phyloP scores from a whole-genome alignment of 2,888 invertebrate species.

The Scaptomyza caliginosa region DNA sequence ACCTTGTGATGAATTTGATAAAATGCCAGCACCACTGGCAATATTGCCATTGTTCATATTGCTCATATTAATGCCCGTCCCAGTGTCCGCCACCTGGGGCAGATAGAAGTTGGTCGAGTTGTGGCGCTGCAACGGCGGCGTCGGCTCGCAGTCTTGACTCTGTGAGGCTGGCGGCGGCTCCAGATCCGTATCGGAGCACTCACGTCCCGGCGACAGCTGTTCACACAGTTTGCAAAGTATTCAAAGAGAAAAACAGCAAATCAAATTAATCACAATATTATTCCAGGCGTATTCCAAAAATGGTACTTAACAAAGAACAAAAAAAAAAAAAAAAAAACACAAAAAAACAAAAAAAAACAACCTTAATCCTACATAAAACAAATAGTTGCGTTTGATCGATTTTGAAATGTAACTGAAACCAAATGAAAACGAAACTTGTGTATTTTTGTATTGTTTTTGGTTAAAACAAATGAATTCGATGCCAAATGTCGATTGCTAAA shows the following conservation, averaged over 20 bases:
- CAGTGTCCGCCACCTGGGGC: conserved; percentile 86
- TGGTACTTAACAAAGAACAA: conserved; percentile 25
- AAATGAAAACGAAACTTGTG: conserved; percentile 48
- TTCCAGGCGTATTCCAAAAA: not conserved
- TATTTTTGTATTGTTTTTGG: not conserved
- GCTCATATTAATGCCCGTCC: conserved; percentile 44
- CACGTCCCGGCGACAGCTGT: conserved; percentile 93
- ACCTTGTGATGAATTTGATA: conserved; percentile 43
- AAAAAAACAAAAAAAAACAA: conserved; percentile 3
- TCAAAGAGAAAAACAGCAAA: not conserved
- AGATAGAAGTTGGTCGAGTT: conserved; percentile 95
- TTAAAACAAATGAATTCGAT: conserved; percentile 30
- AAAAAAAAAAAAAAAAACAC: not conserved
- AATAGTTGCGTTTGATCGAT: conserved; percentile 52
- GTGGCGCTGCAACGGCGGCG: conserved; percentile 93
- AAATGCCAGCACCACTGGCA: conserved; percentile 58
- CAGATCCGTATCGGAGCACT: conserved; percentile 92
- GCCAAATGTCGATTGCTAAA: conserved; percentile 11
- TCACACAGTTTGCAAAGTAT: not conserved
- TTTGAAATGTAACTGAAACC: conserved; percentile 43
- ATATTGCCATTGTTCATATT: conserved; percentile 69
- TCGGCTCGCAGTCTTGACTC: conserved; percentile 96
- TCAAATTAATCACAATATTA: conserved; percentile 8
- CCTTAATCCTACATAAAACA: conserved; percentile 42
- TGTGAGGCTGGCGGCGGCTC: conserved; percentile 96